These are phyloP conservation scores for Pteropus rufus DNA, from an alignment of 2,797 vertebrate species.

Conservation along the genomic window DNA sequence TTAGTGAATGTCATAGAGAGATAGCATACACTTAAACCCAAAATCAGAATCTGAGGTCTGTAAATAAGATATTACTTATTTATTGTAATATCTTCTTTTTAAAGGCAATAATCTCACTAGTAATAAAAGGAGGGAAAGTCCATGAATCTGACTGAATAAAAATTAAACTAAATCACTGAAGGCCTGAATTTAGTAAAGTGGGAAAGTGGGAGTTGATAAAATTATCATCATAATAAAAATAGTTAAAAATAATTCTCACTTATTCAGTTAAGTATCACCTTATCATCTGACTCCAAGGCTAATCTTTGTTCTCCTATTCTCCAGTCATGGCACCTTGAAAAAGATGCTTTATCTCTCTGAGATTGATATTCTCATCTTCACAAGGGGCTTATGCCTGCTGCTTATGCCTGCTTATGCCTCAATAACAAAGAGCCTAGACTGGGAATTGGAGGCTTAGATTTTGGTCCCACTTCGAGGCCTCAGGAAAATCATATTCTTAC, in stretches of 20 bases:
- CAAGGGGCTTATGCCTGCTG: neutral
- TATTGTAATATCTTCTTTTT: neutral
- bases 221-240: neutral
- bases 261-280: neutral
- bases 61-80: neutral
- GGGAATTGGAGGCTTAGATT: neutral
- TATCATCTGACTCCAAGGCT: neutral
- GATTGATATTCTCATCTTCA: neutral
- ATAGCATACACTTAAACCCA: neutral
- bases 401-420: neutral
- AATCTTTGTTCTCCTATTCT: neutral
- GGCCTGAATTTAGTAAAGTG: neutral
- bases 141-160: neutral
- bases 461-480: neutral
- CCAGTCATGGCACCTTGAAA: neutral
- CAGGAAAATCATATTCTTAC: neutral
- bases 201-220: neutral
- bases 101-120: neutral
- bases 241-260: neutral
- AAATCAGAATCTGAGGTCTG: neutral
- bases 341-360: neutral
- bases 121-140: neutral
- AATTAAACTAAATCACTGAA: neutral
- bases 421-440: neutral
- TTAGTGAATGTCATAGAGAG: neutral